Evolutionary conservation across 2,888 invertebrate genomes (phyloP).

Genomic region (Eremobia ochroleuca): DNA sequence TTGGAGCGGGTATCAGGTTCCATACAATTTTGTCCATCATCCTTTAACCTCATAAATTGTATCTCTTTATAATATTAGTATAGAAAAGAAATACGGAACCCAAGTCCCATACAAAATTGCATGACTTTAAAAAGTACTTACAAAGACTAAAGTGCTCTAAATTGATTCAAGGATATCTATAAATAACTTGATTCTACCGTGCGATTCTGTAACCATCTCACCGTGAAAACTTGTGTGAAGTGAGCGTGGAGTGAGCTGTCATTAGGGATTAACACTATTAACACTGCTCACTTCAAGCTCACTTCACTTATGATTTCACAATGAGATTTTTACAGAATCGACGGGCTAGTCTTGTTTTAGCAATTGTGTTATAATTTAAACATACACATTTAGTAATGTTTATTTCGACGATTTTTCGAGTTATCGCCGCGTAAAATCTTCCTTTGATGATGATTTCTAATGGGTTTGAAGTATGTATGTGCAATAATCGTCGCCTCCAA

Average conservation of each 20-base stretch:
- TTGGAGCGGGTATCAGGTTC: too few relatives aligned
- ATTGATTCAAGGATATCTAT: slow-evolving; percentile 49
- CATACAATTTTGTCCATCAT: too few relatives aligned
- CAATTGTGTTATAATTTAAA: neutral
- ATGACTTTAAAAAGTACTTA: neutral
- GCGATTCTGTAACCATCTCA: too few relatives aligned
- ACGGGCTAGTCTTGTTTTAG: slow-evolving; percentile 6
- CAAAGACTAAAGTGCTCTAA: slow-evolving; percentile 30
- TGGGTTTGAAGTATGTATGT: neutral
- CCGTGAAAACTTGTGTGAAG: too few relatives aligned
- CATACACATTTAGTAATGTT: slow-evolving; percentile 7
- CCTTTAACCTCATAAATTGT: too few relatives aligned
- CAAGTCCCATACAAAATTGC: neutral
- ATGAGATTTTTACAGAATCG: too few relatives aligned
- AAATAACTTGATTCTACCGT: neutral
- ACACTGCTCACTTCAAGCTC: too few relatives aligned
- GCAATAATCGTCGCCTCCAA: neutral
- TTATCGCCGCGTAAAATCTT: slow-evolving; percentile 7
- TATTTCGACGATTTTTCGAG: slow-evolving; percentile 8
- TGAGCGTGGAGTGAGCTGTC: too few relatives aligned
- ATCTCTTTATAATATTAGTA: too few relatives aligned
- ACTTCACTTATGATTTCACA: too few relatives aligned
- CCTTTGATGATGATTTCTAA: neutral
- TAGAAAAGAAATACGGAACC: slow-evolving; percentile 20
- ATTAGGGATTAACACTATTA: too few relatives aligned